Evolutionary conservation across 1,140 invertebrate species (phyloP).

Genomic region (Platorchestia sp.): DNA sequence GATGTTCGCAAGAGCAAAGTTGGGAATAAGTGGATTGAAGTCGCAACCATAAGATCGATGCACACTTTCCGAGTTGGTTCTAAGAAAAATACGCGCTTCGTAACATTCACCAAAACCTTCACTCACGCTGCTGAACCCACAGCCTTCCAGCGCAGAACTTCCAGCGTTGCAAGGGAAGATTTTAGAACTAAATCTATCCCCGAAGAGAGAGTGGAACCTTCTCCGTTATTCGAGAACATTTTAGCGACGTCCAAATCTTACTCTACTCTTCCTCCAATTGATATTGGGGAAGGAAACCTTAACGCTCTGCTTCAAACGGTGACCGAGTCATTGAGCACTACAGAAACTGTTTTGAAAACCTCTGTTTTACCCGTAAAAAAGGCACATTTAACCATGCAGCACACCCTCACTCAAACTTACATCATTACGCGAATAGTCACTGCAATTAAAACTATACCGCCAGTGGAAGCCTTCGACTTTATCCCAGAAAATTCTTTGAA

Average conservation of each 20-base stretch:
- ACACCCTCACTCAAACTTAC: constrained; percentile 89
- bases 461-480: constrained; percentile 87
- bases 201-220: background rate
- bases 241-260: constrained; percentile 61
- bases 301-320: constrained; percentile 81
- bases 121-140: constrained; percentile 72
- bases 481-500: constrained; percentile 88
- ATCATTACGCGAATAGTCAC: constrained; percentile 87
- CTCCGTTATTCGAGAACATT: constrained; percentile 64
- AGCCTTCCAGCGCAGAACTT: constrained; percentile 74
- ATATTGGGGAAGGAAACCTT: constrained; percentile 80
- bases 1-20: constrained; percentile 60
- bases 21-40: constrained; percentile 72
- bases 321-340: constrained; percentile 92
- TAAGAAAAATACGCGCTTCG: constrained; percentile 87
- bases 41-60: constrained; percentile 89
- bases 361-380: constrained; percentile 86
- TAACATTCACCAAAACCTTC: constrained; percentile 76
- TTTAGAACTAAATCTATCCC: constrained; percentile 17
- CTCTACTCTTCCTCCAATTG: constrained; percentile 79
- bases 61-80: constrained; percentile 90
- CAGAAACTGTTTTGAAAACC: constrained; percentile 87
- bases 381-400: constrained; percentile 72
- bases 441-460: constrained; percentile 88
- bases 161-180: constrained; percentile 71